These are phyloP conservation scores for Scolopax mira DNA, from an alignment of 2,113 vertebrate genomes.

Conservation along the genomic window DNA sequence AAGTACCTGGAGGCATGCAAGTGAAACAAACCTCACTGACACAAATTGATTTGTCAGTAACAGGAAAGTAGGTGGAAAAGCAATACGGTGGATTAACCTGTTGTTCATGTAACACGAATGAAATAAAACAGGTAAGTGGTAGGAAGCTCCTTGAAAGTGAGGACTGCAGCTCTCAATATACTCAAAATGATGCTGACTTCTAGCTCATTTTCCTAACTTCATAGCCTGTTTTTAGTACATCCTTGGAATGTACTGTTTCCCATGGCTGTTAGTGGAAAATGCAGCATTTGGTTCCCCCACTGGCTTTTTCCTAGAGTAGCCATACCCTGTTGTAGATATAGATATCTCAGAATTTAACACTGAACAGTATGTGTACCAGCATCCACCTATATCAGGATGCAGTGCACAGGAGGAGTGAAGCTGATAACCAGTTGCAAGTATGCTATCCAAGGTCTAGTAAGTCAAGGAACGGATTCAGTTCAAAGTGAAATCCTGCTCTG, in stretches of 20 bases:
- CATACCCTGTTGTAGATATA: background rate
- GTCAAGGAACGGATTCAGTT: background rate
- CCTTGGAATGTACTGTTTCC: background rate
- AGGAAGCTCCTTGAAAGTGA: background rate
- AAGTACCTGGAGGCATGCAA: background rate
- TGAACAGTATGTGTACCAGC: background rate
- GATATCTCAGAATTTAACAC: background rate
- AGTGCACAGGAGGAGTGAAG: background rate
- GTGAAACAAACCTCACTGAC: background rate
- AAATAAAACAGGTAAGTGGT: background rate
- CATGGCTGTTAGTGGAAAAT: background rate
- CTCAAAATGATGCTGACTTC: background rate
- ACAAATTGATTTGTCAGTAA: constrained; percentile 47
- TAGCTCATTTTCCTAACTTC: background rate
- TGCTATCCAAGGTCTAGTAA: background rate
- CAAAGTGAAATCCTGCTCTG: background rate
- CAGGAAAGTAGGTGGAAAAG: background rate
- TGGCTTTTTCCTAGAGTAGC: background rate
- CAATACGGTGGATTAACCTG: background rate
- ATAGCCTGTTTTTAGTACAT: background rate
- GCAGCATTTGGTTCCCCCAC: background rate
- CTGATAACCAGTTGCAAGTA: background rate
- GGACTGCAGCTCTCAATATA: background rate
- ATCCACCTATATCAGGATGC: background rate
- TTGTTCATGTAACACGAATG: background rate